phyloP scores from a whole-genome alignment of 2,888 invertebrate genomes.

The Catocala sponsa region DNA sequence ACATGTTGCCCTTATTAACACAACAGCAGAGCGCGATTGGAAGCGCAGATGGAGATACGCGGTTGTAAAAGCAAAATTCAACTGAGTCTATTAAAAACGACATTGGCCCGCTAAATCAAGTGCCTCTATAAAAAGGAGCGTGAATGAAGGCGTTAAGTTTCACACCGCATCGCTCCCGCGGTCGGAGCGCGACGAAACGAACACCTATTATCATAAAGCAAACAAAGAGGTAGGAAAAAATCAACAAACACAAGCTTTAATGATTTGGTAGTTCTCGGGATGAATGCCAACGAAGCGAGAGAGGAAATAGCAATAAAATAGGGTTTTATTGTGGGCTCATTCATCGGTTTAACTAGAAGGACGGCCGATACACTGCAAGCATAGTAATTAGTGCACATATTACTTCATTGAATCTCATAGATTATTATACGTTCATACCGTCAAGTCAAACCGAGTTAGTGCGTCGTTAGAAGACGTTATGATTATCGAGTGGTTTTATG shows the following conservation, averaged over 20 bases:
- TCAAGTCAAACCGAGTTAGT: slow-evolving; percentile 42
- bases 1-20: slow-evolving; percentile 51
- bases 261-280: slow-evolving; percentile 83
- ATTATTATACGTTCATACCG: slow-evolving; percentile 34
- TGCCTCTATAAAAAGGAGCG: slow-evolving; percentile 80
- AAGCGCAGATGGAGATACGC: slow-evolving; percentile 56
- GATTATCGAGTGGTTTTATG: slow-evolving; percentile 55
- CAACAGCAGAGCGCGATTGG: slow-evolving; percentile 55
- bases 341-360: slow-evolving; percentile 62
- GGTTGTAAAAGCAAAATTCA: slow-evolving; percentile 68
- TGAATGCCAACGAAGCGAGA: slow-evolving; percentile 81
- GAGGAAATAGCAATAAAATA: slow-evolving; percentile 84
- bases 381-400: slow-evolving; percentile 65
- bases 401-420: slow-evolving; percentile 35
- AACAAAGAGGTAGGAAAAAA: slow-evolving; percentile 82
- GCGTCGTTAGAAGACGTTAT: slow-evolving; percentile 54
- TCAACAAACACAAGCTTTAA: slow-evolving; percentile 83
- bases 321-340: slow-evolving; percentile 77
- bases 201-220: slow-evolving; percentile 87
- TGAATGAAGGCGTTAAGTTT: slow-evolving; percentile 87
- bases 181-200: slow-evolving; percentile 75
- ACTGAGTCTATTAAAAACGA: slow-evolving; percentile 76
- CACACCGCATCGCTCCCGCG: slow-evolving; percentile 82
- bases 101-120: slow-evolving; percentile 83
- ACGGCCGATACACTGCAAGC: slow-evolving; percentile 56